These are phyloP conservation scores for Sinocyclocheilus rhinocerous DNA, from an alignment of 2,113 vertebrate genomes.

Conservation along the genomic window DNA sequence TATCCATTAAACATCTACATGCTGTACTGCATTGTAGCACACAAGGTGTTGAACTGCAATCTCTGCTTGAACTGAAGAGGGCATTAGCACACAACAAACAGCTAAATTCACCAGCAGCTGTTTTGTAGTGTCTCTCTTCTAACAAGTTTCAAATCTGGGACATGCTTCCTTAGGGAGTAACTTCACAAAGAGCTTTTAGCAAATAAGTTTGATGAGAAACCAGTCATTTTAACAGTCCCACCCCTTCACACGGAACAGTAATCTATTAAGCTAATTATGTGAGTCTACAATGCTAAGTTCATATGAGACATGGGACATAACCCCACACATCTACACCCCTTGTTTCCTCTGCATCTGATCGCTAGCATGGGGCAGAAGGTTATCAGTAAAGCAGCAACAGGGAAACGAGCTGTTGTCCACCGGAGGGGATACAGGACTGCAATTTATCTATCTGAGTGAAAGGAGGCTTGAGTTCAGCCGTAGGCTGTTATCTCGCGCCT, in stretches of 20 bases:
- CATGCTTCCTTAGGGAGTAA: neutral
- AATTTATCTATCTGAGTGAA: neutral
- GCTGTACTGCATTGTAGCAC: neutral
- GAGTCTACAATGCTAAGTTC: neutral
- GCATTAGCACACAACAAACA: constrained; percentile 33
- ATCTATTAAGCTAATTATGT: neutral
- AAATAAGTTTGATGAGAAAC: neutral
- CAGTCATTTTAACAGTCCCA: neutral
- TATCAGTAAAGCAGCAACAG: neutral
- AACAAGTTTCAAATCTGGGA: constrained; percentile 6
- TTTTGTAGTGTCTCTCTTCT: neutral
- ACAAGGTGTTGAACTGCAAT: neutral
- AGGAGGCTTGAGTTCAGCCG: constrained; percentile 7
- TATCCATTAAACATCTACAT: neutral
- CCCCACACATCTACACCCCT: neutral
- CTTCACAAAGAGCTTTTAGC: constrained; percentile 5
- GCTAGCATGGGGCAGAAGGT: neutral
- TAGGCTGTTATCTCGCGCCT: constrained; percentile 47
- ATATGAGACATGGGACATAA: neutral
- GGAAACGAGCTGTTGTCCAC: neutral
- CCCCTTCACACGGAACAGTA: neutral
- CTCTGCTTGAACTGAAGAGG: constrained; percentile 48
- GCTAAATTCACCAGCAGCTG: neutral
- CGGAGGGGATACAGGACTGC: neutral
- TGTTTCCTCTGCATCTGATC: constrained; percentile 3